Evolutionary conservation across 2,113 vertebrate species (phyloP).

Genomic region (Verasper variegatus): DNA sequence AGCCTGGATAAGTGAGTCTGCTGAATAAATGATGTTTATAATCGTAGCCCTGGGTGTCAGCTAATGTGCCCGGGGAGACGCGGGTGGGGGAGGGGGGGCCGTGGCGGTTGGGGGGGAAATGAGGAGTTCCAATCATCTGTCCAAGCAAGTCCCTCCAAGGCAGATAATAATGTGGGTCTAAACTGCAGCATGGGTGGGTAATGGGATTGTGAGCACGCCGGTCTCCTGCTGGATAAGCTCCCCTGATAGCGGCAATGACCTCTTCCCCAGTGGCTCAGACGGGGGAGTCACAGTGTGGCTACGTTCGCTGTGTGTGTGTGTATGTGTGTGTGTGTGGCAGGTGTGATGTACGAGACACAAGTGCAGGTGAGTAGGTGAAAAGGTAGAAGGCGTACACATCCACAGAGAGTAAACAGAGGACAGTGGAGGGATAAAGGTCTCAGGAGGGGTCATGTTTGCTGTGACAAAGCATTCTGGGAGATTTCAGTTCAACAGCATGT

Average conservation of each 20-base stretch:
- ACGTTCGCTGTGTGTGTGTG: neutral
- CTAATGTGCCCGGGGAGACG: constrained; percentile 68
- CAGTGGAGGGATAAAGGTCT: too few species aligned
- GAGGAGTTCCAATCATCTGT: constrained; percentile 66
- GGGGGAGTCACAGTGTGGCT: constrained; percentile 16
- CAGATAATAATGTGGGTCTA: constrained; percentile 75
- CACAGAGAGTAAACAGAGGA: neutral
- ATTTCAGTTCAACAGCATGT: too few species aligned
- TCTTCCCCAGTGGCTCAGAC: constrained; percentile 33
- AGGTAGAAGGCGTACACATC: neutral
- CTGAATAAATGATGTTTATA: constrained; percentile 78
- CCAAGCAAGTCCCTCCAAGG: constrained; percentile 59
- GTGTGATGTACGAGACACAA: constrained; percentile 9
- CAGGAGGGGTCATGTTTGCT: too few species aligned
- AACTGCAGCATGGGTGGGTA: constrained; percentile 73
- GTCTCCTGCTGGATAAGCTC: constrained; percentile 60
- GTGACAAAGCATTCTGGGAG: too few species aligned
- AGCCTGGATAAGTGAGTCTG: constrained; percentile 53
- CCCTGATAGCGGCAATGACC: constrained; percentile 63
- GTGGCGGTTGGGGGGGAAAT: constrained; percentile 7
- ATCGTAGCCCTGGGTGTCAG: constrained; percentile 69
- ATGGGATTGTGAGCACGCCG: constrained; percentile 65
- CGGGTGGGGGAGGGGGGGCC: constrained; percentile 19
- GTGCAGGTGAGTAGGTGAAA: constrained; percentile 7
- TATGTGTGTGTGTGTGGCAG: constrained; percentile 13